phyloP scores from a whole-genome alignment of 2,113 vertebrate species.

The Machaerirhynchus nigripectus region DNA sequence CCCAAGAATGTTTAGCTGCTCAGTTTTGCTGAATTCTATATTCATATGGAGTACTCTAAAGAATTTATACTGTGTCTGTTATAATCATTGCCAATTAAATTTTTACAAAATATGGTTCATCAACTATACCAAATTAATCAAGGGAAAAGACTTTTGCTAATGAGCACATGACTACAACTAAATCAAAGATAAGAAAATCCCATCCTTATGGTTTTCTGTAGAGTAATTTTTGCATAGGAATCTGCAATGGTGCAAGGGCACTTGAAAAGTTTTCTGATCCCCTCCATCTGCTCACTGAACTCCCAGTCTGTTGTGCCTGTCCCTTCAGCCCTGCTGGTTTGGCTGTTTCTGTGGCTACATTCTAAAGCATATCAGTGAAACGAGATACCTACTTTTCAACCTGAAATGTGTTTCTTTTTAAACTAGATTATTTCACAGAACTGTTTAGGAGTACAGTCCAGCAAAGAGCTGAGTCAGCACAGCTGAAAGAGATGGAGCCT shows the following conservation, averaged over 20 bases:
- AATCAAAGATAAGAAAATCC: background rate
- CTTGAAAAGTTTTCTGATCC: background rate
- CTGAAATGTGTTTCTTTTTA: slow-evolving; percentile 27
- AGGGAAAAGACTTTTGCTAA: background rate
- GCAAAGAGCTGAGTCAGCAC: background rate
- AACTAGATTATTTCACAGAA: background rate
- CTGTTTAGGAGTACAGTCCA: background rate
- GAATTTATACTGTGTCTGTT: background rate
- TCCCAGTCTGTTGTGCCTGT: background rate
- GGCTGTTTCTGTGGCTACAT: background rate
- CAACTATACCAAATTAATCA: background rate
- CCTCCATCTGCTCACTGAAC: background rate
- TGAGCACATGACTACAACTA: background rate
- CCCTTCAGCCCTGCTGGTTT: background rate
- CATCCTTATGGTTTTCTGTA: background rate
- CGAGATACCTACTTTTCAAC: background rate
- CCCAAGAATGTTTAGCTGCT: background rate
- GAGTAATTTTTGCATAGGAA: background rate
- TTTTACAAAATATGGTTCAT: background rate
- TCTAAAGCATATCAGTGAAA: background rate
- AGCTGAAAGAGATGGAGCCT: background rate
- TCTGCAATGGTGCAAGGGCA: background rate
- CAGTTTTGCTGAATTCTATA: background rate
- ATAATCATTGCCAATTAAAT: background rate
- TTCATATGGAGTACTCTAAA: background rate